Evolutionary conservation across 2,797 vertebrate genomes (phyloP), one percentile per base, ranked within the genome.

Genomic region (Periophthalmus magnuspinnatus): DNA sequence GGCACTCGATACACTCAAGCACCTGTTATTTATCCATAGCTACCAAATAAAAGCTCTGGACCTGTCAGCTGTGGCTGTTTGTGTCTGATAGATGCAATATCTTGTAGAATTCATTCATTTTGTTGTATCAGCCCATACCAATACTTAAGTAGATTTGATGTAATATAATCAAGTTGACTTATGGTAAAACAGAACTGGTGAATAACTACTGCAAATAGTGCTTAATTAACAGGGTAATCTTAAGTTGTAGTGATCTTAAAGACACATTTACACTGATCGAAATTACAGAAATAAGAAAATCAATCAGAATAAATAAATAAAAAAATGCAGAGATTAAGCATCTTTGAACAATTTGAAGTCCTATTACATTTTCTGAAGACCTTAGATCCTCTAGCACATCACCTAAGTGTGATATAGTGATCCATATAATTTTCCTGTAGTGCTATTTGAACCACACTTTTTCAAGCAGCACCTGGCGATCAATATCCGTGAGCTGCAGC

Each of bases 31-130:
- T 90, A 77, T 90, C 79, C 76, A 87, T 88, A 84, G 87, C 85
- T 88, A 91, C 88, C 85, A 90, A 93, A 92, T 89, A 91, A 92
- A 91, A 74, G 64, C 81, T 84, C 83, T 89, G 87, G 84, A 90
- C 83, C 81, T 81, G 87, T 86, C 75, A 81, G 64, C 52, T 75
- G 41, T 68, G 72, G 69, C 74, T 48, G 62, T 60, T 65, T 69
- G 69, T 72, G 6, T 59, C 8, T 48, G 65, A 38, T 68, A 65
- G 28, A 19, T 50, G 41, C 36, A 33, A 38, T 38, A 38, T 61
- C n/a, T 47, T 22, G 36, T 2, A 22, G 61, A 28, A 64, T 14
- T 7, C 32, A 60, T 11, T 36, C 2, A 34, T 59, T 33, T 36
- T 33, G 9, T 33, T 21, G 58, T 7, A 36, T 13, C n/a, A 36